These are phyloP conservation scores for Leptatherina wallacei DNA, from an alignment of 2,797 vertebrate genomes.

Conservation along the genomic window DNA sequence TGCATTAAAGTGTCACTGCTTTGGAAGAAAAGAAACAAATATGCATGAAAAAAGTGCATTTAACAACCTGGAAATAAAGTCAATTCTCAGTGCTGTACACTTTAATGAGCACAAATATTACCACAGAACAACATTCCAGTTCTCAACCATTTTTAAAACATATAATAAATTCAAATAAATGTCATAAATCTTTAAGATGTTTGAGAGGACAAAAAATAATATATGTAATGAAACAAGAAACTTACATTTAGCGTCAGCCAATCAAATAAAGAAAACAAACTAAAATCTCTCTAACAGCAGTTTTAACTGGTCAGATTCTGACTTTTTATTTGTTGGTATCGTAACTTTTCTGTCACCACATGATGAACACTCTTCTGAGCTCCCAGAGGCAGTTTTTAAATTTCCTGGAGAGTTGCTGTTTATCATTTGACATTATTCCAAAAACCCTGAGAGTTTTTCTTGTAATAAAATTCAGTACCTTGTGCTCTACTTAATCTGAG, in stretches of 20 bases:
- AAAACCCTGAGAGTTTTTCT: conserved; percentile 57
- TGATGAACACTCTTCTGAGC: conserved; percentile 40
- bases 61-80: conserved; percentile 15
- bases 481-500: conserved; percentile 34
- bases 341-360: conserved; percentile 46
- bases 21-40: too few species aligned
- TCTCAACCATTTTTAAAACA: conserved; percentile 33
- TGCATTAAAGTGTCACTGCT: too few species aligned
- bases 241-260: conserved; percentile 22
- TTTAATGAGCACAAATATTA: conserved; percentile 65
- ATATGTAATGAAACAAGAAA: conserved; percentile 50
- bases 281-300: conserved; percentile 25
- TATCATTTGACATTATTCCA: conserved; percentile 35
- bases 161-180: conserved; percentile 35
- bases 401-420: conserved; percentile 41
- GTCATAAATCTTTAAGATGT: conserved; percentile 30
- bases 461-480: conserved; percentile 39
- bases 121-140: conserved; percentile 50
- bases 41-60: neutral
- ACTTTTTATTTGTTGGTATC: conserved; percentile 27
- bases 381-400: conserved; percentile 42
- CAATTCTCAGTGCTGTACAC: conserved; percentile 37
- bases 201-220: conserved; percentile 54
- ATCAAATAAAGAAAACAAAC: conserved; percentile 27
- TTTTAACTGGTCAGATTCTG: conserved; percentile 8